Evolutionary conservation across 2,113 vertebrate species (phyloP), one percentile per base, ranked within the genome.

Genomic region (Actinemys pallida): DNA sequence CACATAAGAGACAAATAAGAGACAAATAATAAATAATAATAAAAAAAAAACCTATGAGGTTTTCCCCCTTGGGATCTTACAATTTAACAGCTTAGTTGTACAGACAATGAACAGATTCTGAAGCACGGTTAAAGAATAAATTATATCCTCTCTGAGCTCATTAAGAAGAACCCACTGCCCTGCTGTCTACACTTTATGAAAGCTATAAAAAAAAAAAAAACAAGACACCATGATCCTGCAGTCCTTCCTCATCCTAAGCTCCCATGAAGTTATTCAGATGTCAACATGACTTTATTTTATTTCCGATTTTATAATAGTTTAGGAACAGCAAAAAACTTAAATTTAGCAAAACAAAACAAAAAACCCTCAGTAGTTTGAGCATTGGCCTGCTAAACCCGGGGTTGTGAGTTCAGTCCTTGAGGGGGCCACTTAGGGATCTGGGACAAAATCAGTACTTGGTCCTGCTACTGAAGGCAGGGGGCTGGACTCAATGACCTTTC

Each of bases 301-400:
- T 89, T 91, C 19, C 1, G 54, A 81, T 5, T 59, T 20, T 20
- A 50, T 2, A 83, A 3, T 42, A 11, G 59, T 87, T 86, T 84
- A 90, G 4, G 10, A 89, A 82, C 35, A 45, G 1, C 72, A 78
- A 94, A 90, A 95, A 86, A 12, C 7, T 45, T 92, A 90, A 47
- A 91, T 92, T 87, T 91, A 92, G 11, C 24, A 86, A 92, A 97
- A 86, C 12, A 83, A 91, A 90, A 87, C 10, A 84, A 86, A 92
- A 39, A 39, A 39, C 39, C 39, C 39, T 45, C 45, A 45, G 45
- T 45, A 6, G 45, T 45, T 45, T 45, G 45, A 6, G 45, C 45
- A 45, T 45, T 45, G 6, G 45, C 45, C 45, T 45, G 5, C 45
- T 45, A 45, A 45, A 45, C 5, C 45, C 45, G 6, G 45, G 45